A percentile compares a stretch with the other conserved stretches of the same genome.
Evolutionary conservation across 1,140 invertebrate species (phyloP).

Genomic region (Papilio helenus): DNA sequence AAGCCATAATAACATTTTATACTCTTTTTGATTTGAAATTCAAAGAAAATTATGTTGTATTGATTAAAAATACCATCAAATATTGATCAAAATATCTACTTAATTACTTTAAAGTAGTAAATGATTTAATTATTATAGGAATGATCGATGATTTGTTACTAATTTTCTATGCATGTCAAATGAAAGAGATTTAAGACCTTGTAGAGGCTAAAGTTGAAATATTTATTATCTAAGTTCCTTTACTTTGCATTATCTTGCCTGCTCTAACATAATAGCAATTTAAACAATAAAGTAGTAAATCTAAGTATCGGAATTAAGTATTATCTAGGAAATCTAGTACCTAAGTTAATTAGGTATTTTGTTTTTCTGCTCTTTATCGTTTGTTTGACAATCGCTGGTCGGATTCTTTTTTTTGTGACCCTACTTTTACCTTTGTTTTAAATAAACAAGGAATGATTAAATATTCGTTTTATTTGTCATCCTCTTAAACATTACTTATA

Average conservation of each 20-base stretch:
- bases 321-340: constrained; percentile 42
- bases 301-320: constrained; percentile 16
- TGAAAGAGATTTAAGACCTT: constrained; percentile 42
- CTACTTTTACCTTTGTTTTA: constrained; percentile 34
- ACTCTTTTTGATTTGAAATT: constrained; percentile 52
- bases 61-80: constrained; percentile 23
- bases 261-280: constrained; percentile 2
- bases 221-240: constrained; percentile 26
- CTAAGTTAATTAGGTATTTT: constrained; percentile 36
- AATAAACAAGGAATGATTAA: constrained; percentile 40
- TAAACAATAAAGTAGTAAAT: constrained; percentile 33
- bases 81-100: not conserved
- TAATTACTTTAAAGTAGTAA: not conserved
- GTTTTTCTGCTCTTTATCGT: constrained; percentile 40
- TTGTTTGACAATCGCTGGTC: constrained; percentile 47
- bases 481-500: not conserved
- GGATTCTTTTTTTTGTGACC: constrained; percentile 46
- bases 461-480: constrained; percentile 30
- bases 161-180: constrained; percentile 50
- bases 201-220: constrained; percentile 17
- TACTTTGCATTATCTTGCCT: constrained; percentile 56
- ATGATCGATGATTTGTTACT: not conserved
- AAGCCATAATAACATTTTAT: constrained; percentile 7
- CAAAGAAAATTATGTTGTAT: constrained; percentile 42
- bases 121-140: not conserved